These are phyloP conservation scores for Litoditis marina DNA, from an alignment of 2,888 invertebrate species.

Conservation along the genomic window DNA sequence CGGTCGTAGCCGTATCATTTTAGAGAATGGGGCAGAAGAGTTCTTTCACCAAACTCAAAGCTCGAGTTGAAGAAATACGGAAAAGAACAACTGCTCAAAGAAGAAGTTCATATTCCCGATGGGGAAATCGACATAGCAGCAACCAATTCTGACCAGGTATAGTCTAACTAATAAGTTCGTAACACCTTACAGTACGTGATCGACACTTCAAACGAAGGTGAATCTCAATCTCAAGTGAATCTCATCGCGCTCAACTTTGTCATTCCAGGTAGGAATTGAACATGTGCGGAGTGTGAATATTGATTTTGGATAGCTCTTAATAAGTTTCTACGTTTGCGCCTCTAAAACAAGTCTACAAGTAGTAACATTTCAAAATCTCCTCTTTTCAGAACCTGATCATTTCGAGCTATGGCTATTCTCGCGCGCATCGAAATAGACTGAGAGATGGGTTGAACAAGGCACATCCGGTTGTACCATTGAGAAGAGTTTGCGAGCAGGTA, in stretches of 20 bases:
- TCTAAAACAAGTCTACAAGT: too few species aligned
- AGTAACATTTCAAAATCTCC: too few species aligned
- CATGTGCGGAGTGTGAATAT: not conserved
- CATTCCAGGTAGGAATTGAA: not conserved
- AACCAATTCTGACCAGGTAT: constrained; percentile 13
- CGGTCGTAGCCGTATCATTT: too few species aligned
- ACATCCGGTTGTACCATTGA: constrained; percentile 35
- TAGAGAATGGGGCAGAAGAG: constrained; percentile 33
- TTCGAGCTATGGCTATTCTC: constrained; percentile 25
- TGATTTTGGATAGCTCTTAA: too few species aligned
- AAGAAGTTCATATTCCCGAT: not conserved
- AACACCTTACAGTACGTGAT: too few species aligned
- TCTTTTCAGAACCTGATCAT: constrained; percentile 24
- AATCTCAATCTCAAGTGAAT: too few species aligned
- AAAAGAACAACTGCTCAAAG: constrained; percentile 5
- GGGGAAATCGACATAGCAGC: constrained; percentile 15
- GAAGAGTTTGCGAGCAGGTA: constrained; percentile 8
- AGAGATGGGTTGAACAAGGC: constrained; percentile 29
- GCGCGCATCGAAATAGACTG: constrained; percentile 23
- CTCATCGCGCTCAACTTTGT: too few species aligned
- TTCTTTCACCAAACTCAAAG: constrained; percentile 17
- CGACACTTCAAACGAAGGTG: too few species aligned
- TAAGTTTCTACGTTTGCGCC: too few species aligned
- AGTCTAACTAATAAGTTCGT: too few species aligned
- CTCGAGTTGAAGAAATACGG: constrained; percentile 22